Conservation (phyloP, 2,797 vertebrate genomes). For the Oreochromis mossambicus region DNA sequence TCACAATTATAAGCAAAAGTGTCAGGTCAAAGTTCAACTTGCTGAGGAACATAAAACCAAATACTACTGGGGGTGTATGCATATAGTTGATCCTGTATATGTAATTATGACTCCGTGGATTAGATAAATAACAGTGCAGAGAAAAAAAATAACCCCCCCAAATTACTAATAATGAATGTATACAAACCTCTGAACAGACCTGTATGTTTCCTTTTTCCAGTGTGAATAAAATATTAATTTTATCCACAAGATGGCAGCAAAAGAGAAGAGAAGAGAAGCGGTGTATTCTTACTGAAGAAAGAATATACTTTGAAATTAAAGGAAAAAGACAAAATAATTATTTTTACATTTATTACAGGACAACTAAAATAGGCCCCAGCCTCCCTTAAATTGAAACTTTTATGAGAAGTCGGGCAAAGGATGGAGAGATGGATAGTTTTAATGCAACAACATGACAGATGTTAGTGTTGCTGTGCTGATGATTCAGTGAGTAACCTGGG, state of each 20-base stretch:
- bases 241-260: constrained; percentile 43
- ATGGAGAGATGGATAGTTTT: neutral
- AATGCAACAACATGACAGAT: neutral
- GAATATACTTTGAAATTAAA: neutral
- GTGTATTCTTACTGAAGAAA: neutral
- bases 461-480: neutral
- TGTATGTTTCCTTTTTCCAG: neutral
- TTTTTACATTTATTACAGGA: neutral
- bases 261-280: neutral
- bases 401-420: neutral
- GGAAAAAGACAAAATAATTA: fast-evolving
- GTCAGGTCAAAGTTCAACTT: neutral
- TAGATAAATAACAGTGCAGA: neutral
- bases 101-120: neutral
- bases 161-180: neutral
- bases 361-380: neutral
- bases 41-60: neutral
- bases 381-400: neutral
- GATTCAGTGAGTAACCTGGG: neutral
- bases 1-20: fast-evolving
- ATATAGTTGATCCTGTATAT: neutral
- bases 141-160: neutral
- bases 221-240: neutral
- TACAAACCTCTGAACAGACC: neutral
- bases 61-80: neutral